Base-by-base conservation (phyloP, 2,888 invertebrate genomes). In the Lamellibrachia satsuma region DNA sequence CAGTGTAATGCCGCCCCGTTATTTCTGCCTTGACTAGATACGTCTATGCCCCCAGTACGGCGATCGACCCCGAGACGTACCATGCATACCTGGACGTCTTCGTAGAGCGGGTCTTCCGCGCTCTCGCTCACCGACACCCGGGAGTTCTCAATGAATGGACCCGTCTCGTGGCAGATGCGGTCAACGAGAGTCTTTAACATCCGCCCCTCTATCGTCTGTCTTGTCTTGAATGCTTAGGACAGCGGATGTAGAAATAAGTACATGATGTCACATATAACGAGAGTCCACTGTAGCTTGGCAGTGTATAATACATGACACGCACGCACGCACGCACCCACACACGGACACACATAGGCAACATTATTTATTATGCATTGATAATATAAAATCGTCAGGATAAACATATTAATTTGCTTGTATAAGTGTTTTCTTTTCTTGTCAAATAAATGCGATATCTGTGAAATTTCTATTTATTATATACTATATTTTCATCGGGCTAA, bases 41-140 rank as follows among this genome's bases (percentile, higher is more conserved):
- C 22, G 15, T 75, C 75, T 4, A 75, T 6, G n/a, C 22, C 75
- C 22, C 6, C 75, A 75, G 22, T 75, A 22, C 7, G 75, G 22
- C 22, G n/a, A 22, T 15, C 4, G 75, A 75, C 57, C 22, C n/a
- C 6, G 22, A 75, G 75, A 75, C 75, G 15, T 75, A 75, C 75
- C 75, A 75, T 11, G 75, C 75, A 75, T 75, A 75, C 75, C 75
- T 75, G 75, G 75, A 75, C n/a, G 75, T 75, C 15, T 75, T 75
- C 75, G n/a, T 75, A 75, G 75, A 75, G n/a, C 75, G 75, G 75
- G 22, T 75, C 75, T 15, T 75, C 75, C 15, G 75, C 22, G 6
- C 22, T 75, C 75, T 75, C 22, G 75, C 75, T 75, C 22, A 75
- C n/a, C 75, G 75, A 75, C n/a, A n/a, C n/a, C n/a, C 75, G 75